A percentile compares a stretch with the other conserved stretches of the same genome.
These are phyloP conservation scores for Drosophila austrosaltans DNA, from an alignment of 2,888 invertebrate species.

Conservation along the genomic window DNA sequence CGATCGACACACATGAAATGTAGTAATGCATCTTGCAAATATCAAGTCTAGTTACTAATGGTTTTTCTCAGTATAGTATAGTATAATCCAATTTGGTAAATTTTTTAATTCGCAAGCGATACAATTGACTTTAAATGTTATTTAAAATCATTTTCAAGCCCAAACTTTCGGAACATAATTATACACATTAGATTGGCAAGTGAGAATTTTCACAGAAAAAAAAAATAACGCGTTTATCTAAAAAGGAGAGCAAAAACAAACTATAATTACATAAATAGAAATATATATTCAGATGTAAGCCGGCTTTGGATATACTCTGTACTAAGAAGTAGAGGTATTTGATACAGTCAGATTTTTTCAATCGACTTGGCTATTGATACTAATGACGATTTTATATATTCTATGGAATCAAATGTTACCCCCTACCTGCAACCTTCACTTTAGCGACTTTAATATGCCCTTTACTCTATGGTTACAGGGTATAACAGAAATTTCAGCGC, in stretches of 20 bases:
- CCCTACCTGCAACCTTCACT: too few species aligned
- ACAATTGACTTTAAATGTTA: constrained; percentile 24
- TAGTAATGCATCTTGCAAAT: constrained; percentile 8
- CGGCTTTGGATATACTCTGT: too few species aligned
- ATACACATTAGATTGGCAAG: constrained; percentile 66
- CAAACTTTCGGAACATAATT: constrained; percentile 15
- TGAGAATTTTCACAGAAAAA: constrained; percentile 74
- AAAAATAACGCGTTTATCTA: constrained; percentile 28
- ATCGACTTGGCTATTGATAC: too few species aligned
- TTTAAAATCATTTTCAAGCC: constrained; percentile 53
- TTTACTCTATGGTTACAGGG: too few species aligned
- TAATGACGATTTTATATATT: too few species aligned
- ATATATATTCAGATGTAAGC: too few species aligned
- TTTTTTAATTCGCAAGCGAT: constrained; percentile 44
- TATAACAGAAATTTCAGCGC: constrained; percentile 23
- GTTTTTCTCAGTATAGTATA: too few species aligned
- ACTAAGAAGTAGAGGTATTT: too few species aligned
- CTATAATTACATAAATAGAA: background rate
- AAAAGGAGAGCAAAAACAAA: constrained; percentile 10
- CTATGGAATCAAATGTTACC: too few species aligned
- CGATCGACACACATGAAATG: constrained; percentile 7
- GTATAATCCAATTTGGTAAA: background rate
- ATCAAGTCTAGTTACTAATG: constrained; percentile 19
- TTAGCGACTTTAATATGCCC: too few species aligned
- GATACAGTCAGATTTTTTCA: too few species aligned